phyloP scores from a whole-genome alignment of 2,113 vertebrate genomes.

The Eptesicus fuscus region DNA sequence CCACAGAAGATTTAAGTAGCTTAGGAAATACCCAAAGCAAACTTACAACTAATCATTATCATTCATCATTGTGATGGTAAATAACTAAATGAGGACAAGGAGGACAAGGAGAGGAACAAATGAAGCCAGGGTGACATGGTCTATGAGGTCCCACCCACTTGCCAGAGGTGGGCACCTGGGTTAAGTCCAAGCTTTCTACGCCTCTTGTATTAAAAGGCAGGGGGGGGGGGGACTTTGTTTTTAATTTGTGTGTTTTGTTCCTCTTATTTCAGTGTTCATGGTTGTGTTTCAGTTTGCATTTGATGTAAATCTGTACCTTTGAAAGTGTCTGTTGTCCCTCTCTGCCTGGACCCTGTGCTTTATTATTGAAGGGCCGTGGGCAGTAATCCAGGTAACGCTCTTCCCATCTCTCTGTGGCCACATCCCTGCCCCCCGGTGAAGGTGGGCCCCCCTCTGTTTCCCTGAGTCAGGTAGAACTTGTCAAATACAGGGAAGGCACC shows the following conservation, averaged over 20 bases:
- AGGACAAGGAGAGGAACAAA: neutral
- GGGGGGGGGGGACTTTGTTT: neutral
- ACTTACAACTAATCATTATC: neutral
- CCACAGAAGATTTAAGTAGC: neutral
- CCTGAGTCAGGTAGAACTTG: slow-evolving; percentile 14
- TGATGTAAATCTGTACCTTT: slow-evolving; percentile 7
- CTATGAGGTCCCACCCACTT: neutral
- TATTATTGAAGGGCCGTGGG: neutral
- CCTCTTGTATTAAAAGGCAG: too few species aligned
- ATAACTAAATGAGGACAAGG: neutral
- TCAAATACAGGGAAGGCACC: neutral
- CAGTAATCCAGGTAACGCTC: neutral
- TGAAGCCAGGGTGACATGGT: neutral
- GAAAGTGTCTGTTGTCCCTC: neutral
- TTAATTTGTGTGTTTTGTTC: neutral
- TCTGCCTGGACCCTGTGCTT: neutral
- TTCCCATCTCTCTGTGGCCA: neutral
- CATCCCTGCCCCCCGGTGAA: neutral
- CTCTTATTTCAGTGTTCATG: neutral
- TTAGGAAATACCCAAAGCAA: neutral
- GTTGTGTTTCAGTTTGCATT: neutral
- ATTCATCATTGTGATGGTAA: neutral
- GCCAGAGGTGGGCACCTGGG: neutral
- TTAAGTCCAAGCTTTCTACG: neutral
- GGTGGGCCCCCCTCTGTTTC: neutral